Base-by-base conservation (phyloP, 2,797 vertebrate species). In the Rhadinocentrus ornatus region DNA sequence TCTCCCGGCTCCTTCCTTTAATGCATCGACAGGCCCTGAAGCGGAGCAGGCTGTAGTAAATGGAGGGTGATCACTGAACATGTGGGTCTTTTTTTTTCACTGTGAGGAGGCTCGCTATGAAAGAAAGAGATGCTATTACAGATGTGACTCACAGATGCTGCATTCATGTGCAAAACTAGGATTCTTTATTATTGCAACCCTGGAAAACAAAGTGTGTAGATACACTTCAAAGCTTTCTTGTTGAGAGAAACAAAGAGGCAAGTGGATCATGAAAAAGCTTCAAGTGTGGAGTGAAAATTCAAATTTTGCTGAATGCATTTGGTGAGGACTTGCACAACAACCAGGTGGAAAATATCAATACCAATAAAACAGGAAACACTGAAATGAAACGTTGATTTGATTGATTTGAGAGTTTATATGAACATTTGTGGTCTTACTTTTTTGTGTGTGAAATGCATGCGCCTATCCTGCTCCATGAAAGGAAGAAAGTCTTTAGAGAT, bases 61-160 rank as follows among this genome's bases (percentile, higher is more conserved):
- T 76, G 82, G 75, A 86, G 81, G 75, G 44, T 86, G 88, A 92
- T 92, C 91, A 79, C 69, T 75, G 58, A 88, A 90, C 73, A 86
- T 61, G 81, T 78, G 69, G 69, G 72, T 86, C 79, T 26, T 75
- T 81, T 76, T 78, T 24, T 76, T 62, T 80, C 91, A 90, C 93
- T 88, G 83, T 74, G 4, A 69, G 56, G 20, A 73, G 58, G 75
- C 75, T 77, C 66, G 46, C 73, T 69, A 18, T 72, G 35, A 67
- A 44, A 75, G 68, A 66, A 80, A 71, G 62, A 50, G 83, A 90
- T 89, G 80, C 73, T 35, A 78, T 90, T 80, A 89, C 77, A 85
- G 80, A 80, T 78, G 75, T 68, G 77, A 48, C 69, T 29, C 22
- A 27, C 55, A 29, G 71, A 83, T 32, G 56, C 48, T 0, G 20